Conservation (phyloP, 2,888 invertebrate genomes). For the Diarsia brunnea region DNA sequence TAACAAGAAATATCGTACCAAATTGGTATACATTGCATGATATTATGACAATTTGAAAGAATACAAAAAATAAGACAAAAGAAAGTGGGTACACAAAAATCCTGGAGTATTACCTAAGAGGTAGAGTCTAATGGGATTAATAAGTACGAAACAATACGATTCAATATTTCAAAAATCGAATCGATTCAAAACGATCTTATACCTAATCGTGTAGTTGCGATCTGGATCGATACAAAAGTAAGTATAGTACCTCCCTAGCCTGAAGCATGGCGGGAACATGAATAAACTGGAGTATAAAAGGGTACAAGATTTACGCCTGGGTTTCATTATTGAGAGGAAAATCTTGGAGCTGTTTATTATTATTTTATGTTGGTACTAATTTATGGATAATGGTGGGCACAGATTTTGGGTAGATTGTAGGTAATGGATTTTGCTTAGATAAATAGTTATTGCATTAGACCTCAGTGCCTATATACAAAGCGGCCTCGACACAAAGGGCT, state of each 20-base stretch:
- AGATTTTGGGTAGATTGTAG: slow-evolving; percentile 15
- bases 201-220: background rate
- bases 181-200: background rate
- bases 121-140: background rate
- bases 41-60: no score
- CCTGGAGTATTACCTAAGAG: background rate
- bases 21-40: no score
- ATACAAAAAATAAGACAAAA: no score
- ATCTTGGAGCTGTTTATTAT: slow-evolving; percentile 40
- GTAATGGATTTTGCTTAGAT: background rate
- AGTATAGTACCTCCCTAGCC: background rate
- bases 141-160: background rate
- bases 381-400: slow-evolving; percentile 20
- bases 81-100: background rate
- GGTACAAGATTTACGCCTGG: slow-evolving; percentile 31
- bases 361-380: slow-evolving; percentile 32
- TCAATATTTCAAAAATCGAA: background rate
- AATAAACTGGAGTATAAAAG: slow-evolving; percentile 46
- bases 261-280: slow-evolving; percentile 41
- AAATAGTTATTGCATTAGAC: background rate
- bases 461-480: background rate
- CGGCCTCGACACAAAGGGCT: no score
- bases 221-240: background rate
- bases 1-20: no score
- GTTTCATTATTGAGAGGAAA: slow-evolving; percentile 36